Evolutionary conservation across 2,797 vertebrate genomes (phyloP), one percentile per base, ranked within the genome.

Genomic region (Chelon auratus): DNA sequence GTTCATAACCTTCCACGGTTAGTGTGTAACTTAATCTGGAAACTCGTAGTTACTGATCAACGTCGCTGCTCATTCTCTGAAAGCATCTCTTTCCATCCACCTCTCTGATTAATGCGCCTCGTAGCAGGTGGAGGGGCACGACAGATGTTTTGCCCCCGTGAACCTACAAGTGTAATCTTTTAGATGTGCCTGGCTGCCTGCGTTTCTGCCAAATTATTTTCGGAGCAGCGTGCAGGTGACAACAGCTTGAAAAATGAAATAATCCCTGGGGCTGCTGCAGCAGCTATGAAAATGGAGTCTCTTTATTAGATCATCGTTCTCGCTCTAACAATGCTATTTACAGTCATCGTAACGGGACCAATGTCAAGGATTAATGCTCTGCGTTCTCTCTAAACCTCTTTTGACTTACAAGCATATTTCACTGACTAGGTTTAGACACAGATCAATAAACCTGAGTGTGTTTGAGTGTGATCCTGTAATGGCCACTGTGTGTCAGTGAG

Each of bases 231-330:
- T 56, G 77, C 72, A 74, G 85, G 84, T 86, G 87, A 88, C 67
- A 76, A 78, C 83, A 67, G 75, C 55, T 77, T 86, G 88, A 92
- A 80, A 75, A 82, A 89, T 87, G 80, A 80, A 87, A 75, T 60
- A 55, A 78, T 79, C 65, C 81, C 81, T 9, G 0, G 52, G 75
- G 79, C 72, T 48, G 62, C 4, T 48, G 62, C 4, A 37, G 74
- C 65, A 30, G 78, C 77, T 53, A 62, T 68, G 71, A 81, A 77
- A 80, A 66, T 53, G 65, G 61, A 73, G 75, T 65, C 66, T 82
- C 62, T 78, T 85, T 77, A 87, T 90, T 84, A 81, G 85, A 83
- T 85, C 79, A 60, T 76, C 80, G 70, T 77, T 85, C 77, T 72
- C 3, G 14, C 54, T 62, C 69, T 84, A 81, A 82, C 80, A 45